Conservation (phyloP, 2,113 vertebrate species). For the Xiphophorus hellerii region DNA sequence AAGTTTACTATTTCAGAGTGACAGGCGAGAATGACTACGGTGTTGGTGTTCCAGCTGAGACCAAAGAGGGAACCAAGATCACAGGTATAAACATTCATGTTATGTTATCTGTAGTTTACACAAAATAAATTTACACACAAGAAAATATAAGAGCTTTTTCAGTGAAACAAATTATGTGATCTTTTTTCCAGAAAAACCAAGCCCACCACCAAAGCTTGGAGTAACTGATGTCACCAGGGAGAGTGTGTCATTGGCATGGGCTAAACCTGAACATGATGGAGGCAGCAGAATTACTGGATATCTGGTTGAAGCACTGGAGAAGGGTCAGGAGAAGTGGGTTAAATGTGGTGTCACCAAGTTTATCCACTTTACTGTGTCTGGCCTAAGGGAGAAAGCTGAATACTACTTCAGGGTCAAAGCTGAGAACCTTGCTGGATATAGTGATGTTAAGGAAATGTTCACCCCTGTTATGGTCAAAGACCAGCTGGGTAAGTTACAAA, state of each 20-base stretch:
- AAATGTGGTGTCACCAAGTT: slow-evolving; percentile 91
- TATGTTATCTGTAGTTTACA: neutral
- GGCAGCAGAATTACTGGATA: slow-evolving; percentile 94
- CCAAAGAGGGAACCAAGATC: slow-evolving; percentile 94
- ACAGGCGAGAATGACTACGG: slow-evolving; percentile 97
- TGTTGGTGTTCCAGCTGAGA: slow-evolving; percentile 88
- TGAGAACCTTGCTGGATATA: slow-evolving; percentile 94
- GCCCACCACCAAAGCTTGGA: slow-evolving; percentile 92
- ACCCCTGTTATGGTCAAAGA: slow-evolving; percentile 92
- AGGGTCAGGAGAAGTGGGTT: slow-evolving; percentile 96
- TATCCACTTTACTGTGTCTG: slow-evolving; percentile 86
- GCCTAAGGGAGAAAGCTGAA: slow-evolving; percentile 91
- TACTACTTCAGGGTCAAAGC: slow-evolving; percentile 97
- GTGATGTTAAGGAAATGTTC: slow-evolving; percentile 91
- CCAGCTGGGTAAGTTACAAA: slow-evolving; percentile 84
- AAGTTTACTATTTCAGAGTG: slow-evolving; percentile 94
- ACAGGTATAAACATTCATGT: slow-evolving; percentile 83
- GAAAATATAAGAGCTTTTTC: neutral
- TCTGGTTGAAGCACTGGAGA: slow-evolving; percentile 91
- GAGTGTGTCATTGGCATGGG: slow-evolving; percentile 90
- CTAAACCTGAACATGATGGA: slow-evolving; percentile 96
- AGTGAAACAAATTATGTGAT: slow-evolving; percentile 10
- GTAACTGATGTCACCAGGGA: slow-evolving; percentile 91
- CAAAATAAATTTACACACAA: neutral
- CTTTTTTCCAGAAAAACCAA: slow-evolving; percentile 91